A percentile compares a stretch with the other conserved stretches of the same genome.
phyloP scores from a whole-genome alignment of 1,140 invertebrate genomes.

The Drosophila rufa region DNA sequence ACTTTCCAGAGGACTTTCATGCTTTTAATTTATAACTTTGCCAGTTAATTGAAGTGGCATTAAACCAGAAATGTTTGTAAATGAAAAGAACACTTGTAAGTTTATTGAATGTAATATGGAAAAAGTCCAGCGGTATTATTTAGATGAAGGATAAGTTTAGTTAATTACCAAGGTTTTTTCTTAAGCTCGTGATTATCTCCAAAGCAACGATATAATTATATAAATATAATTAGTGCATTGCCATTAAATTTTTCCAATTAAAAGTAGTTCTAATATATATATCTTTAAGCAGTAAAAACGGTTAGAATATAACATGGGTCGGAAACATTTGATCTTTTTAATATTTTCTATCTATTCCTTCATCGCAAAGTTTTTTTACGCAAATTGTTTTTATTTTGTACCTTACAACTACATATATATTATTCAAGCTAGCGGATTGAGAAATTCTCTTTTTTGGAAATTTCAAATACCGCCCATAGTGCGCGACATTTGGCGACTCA shows the following conservation, averaged over 20 bases:
- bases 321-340: too few relatives aligned
- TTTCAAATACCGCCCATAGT: not conserved
- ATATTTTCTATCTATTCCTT: too few relatives aligned
- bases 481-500: conserved; percentile 22
- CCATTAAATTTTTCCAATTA: too few relatives aligned
- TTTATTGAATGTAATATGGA: conserved; percentile 39
- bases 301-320: too few relatives aligned
- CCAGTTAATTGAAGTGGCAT: conserved; percentile 19
- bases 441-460: not conserved
- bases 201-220: too few relatives aligned
- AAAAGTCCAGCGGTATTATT: not conserved
- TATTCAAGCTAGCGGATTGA: not conserved
- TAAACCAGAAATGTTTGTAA: conserved; percentile 20
- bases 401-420: not conserved
- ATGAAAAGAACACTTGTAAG: conserved; percentile 21
- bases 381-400: too few relatives aligned
- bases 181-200: too few relatives aligned
- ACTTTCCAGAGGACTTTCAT: not conserved
- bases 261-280: too few relatives aligned
- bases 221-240: too few relatives aligned
- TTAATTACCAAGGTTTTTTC: not conserved
- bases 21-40: conserved; percentile 28
- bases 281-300: too few relatives aligned
- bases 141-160: not conserved
- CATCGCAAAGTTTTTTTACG: too few relatives aligned